A percentile compares a stretch with the other conserved stretches of the same genome.
phyloP scores from a whole-genome alignment of 2,113 vertebrate species.

The Lagopus leucura region DNA sequence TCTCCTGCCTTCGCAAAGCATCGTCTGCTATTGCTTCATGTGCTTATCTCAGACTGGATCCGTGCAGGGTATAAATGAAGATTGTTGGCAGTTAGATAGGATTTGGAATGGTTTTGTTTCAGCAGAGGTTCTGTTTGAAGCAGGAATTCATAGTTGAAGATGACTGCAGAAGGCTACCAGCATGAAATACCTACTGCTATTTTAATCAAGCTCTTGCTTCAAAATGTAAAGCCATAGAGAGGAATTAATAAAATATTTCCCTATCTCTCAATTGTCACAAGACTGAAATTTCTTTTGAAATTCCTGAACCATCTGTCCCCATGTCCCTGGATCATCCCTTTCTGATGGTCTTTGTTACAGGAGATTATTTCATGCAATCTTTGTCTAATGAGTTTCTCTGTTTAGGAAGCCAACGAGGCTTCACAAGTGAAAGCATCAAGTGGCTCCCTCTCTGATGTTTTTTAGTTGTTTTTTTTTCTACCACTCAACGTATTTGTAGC shows the following conservation, averaged over 20 bases:
- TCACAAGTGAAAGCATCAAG: neutral
- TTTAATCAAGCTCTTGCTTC: neutral
- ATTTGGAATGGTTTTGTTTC: neutral
- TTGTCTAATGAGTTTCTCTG: conserved; percentile 52
- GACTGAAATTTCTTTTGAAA: conserved; percentile 22
- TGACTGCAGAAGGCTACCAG: neutral
- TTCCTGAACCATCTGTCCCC: neutral
- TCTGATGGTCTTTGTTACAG: conserved; percentile 27
- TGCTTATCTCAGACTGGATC: neutral
- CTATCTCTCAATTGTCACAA: neutral
- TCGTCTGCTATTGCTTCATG: neutral
- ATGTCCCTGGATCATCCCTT: neutral
- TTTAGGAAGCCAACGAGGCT: conserved; percentile 38
- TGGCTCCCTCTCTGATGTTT: neutral
- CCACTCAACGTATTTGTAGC: conserved; percentile 30
- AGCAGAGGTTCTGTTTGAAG: neutral
- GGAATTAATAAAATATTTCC: neutral
- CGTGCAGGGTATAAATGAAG: neutral
- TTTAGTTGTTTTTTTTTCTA: neutral
- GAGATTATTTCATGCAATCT: conserved; percentile 27
- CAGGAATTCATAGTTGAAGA: neutral
- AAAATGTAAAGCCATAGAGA: neutral
- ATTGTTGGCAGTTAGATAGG: neutral
- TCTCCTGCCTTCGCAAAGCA: neutral
- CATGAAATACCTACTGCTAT: neutral